Conservation (phyloP, 64 coral and sea anemone species). For the Montipora efflorescens region DNA sequence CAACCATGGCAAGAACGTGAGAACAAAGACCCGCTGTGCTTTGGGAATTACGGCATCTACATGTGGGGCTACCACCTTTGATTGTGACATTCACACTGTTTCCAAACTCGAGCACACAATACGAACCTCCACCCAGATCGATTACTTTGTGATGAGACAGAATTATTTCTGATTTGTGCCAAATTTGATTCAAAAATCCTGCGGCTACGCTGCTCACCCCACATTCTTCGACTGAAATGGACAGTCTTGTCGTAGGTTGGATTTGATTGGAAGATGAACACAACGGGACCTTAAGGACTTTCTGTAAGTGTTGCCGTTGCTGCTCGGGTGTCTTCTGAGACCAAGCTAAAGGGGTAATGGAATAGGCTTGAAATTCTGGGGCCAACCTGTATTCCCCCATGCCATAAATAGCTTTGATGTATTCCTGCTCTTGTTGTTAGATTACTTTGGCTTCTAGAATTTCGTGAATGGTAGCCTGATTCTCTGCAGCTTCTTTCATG, state of each 20-base stretch:
- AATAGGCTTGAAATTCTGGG: background rate
- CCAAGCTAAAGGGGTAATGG: conserved; percentile 7
- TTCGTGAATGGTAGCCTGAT: conserved; percentile 68
- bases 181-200: background rate
- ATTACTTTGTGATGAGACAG: background rate
- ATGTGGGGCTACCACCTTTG: background rate
- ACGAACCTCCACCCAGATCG: background rate
- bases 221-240: background rate
- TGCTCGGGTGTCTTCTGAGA: conserved; percentile 63
- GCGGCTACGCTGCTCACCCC: background rate
- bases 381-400: conserved; percentile 54
- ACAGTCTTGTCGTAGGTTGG: background rate
- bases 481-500: conserved; percentile 50
- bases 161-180: background rate
- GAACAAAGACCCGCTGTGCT: background rate
- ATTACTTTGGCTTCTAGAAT: conserved; percentile 46
- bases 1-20: background rate
- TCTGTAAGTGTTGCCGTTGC: conserved; percentile 27
- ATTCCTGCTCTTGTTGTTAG: conserved; percentile 53
- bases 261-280: background rate
- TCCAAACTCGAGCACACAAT: background rate
- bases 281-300: conserved; percentile 8
- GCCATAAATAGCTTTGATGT: conserved; percentile 50
- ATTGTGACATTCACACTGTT: background rate
- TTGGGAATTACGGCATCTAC: background rate